A percentile compares a stretch with the other conserved stretches of the same genome.
These are phyloP conservation scores for Xiphydria camelus DNA, from an alignment of 2,888 invertebrate genomes.

Conservation along the genomic window DNA sequence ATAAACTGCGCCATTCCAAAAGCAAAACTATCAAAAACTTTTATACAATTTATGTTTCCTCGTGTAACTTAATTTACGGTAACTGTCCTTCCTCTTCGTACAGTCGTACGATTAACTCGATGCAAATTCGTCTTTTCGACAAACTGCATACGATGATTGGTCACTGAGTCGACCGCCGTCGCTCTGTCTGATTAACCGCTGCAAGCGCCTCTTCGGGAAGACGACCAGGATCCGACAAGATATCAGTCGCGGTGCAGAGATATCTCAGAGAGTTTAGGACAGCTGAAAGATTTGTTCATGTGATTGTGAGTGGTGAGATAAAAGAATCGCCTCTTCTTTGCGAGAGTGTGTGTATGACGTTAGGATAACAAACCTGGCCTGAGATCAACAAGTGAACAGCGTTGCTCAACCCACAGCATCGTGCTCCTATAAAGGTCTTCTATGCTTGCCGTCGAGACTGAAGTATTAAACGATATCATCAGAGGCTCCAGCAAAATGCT, in stretches of 20 bases:
- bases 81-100: conserved; percentile 26
- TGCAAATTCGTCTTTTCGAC: background rate
- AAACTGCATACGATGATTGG: conserved; percentile 14
- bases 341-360: no score
- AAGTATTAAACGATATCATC: conserved; percentile 87
- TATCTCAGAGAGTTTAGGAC: conserved; percentile 89
- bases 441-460: conserved; percentile 88
- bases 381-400: conserved; percentile 91
- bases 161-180: conserved; percentile 45
- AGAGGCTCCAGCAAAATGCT: conserved; percentile 89
- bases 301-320: no score
- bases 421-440: conserved; percentile 92
- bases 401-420: conserved; percentile 93
- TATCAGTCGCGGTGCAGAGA: conserved; percentile 90
- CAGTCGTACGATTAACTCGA: no score
- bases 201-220: conserved; percentile 88
- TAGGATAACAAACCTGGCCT: conserved; percentile 75
- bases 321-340: no score
- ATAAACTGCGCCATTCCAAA: background rate
- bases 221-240: conserved; percentile 84
- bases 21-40: conserved; percentile 1
- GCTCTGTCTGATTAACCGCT: conserved; percentile 63
- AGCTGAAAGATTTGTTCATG: no score
- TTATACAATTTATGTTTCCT: conserved; percentile 2
- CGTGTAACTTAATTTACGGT: conserved; percentile 29